phyloP scores from a whole-genome alignment of 2,113 vertebrate species.

The Sphaerodactylus townsendi region DNA sequence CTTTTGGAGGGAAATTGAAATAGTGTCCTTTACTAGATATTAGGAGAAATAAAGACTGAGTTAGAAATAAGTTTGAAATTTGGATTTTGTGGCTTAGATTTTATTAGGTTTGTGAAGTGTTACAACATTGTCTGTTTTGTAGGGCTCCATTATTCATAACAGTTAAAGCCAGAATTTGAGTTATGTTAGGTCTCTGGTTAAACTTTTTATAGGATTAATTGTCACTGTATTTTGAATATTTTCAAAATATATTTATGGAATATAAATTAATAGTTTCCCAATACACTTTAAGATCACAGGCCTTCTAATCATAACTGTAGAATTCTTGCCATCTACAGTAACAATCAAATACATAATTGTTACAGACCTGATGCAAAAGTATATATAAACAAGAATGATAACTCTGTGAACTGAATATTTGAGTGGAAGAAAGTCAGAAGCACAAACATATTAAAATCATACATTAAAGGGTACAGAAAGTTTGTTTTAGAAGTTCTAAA shows the following conservation, averaged over 20 bases:
- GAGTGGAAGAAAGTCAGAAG: background rate
- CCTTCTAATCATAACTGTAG: background rate
- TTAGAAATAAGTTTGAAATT: background rate
- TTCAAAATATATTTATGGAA: background rate
- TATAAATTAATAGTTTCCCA: background rate
- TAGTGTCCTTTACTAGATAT: background rate
- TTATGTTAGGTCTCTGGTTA: conserved; percentile 43
- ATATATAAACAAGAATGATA: background rate
- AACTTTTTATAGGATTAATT: too few relatives aligned
- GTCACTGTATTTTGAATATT: too few relatives aligned
- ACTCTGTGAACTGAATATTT: background rate
- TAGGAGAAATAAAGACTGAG: background rate
- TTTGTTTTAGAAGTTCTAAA: background rate
- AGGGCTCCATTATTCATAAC: conserved; percentile 10
- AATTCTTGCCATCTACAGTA: background rate
- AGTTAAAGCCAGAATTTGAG: background rate
- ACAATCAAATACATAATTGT: background rate
- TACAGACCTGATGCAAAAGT: background rate
- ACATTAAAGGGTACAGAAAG: background rate
- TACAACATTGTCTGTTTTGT: background rate
- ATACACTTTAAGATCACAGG: background rate
- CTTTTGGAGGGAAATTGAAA: background rate
- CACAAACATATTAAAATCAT: background rate
- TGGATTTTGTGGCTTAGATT: background rate
- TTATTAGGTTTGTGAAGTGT: conserved; percentile 1